A percentile compares a stretch with the other conserved stretches of the same genome.
Evolutionary conservation across 2,888 invertebrate genomes (phyloP).

Genomic region (Ornithoptera priamus): DNA sequence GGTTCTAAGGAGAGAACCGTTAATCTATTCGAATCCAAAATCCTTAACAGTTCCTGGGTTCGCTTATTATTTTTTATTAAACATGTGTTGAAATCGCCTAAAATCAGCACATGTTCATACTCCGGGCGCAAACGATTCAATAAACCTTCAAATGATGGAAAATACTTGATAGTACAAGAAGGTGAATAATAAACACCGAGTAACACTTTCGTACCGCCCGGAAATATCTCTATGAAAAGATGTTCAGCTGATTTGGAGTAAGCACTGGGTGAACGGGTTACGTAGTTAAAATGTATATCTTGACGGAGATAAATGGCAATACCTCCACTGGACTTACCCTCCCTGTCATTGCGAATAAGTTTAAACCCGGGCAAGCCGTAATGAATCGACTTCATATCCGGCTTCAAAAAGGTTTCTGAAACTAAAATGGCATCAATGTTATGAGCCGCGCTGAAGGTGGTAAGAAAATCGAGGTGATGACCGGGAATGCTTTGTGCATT

Average conservation of each 20-base stretch:
- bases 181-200: constrained; percentile 31
- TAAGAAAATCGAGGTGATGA: constrained; percentile 23
- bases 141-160: constrained; percentile 25
- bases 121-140: constrained; percentile 6
- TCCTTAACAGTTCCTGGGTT: background rate
- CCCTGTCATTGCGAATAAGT: constrained; percentile 30
- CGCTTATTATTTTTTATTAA: constrained; percentile 26
- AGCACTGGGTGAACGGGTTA: constrained; percentile 1
- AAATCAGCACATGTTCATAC: constrained; percentile 25
- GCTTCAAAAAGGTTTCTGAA: constrained; percentile 26
- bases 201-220: constrained; percentile 20
- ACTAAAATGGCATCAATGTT: constrained; percentile 26
- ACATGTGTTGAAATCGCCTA: constrained; percentile 31
- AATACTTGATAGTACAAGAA: constrained; percentile 26
- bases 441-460: constrained; percentile 19
- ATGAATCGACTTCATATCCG: constrained; percentile 13
- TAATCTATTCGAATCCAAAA: constrained; percentile 23
- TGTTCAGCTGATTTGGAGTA: constrained; percentile 23
- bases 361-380: constrained; percentile 26
- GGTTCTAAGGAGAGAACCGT: constrained; percentile 15
- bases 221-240: constrained; percentile 28
- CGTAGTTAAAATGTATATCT: constrained; percentile 18
- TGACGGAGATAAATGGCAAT: constrained; percentile 31
- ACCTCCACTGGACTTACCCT: constrained; percentile 23
- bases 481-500: constrained; percentile 28